Conservation (phyloP, 2,888 invertebrate genomes). For the Heliconius cydno region DNA sequence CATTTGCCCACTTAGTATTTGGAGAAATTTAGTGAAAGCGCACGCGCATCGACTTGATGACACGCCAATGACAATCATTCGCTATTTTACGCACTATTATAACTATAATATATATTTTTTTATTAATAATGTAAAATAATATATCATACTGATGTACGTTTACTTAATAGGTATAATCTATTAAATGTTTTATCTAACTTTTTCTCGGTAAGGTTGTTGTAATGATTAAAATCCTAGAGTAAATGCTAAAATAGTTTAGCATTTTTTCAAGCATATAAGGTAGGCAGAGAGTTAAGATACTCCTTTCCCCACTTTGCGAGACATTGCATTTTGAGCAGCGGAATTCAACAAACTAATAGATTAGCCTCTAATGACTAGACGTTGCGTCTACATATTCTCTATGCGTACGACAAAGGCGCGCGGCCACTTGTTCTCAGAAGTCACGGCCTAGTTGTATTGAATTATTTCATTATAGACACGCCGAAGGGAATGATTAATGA, state of each 20-base stretch:
- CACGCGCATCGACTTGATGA: constrained; percentile 22
- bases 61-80: constrained; percentile 25
- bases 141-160: constrained; percentile 1
- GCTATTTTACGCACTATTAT: constrained; percentile 11
- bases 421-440: constrained; percentile 29
- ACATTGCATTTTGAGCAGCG: no score
- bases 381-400: not conserved
- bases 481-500: constrained; percentile 25
- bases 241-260: not conserved
- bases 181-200: not conserved
- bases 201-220: not conserved
- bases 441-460: constrained; percentile 28
- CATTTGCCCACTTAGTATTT: constrained; percentile 29
- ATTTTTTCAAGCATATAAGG: not conserved
- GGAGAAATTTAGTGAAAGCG: constrained; percentile 39
- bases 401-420: not conserved
- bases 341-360: not conserved
- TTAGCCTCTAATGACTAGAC: not conserved
- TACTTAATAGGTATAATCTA: not conserved
- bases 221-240: constrained; percentile 7
- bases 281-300: no score
- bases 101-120: not conserved
- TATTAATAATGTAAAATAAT: not conserved
- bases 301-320: no score
- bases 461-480: constrained; percentile 25